Conservation (phyloP, 2,797 vertebrate species). For the Cheirogaleus major region DNA sequence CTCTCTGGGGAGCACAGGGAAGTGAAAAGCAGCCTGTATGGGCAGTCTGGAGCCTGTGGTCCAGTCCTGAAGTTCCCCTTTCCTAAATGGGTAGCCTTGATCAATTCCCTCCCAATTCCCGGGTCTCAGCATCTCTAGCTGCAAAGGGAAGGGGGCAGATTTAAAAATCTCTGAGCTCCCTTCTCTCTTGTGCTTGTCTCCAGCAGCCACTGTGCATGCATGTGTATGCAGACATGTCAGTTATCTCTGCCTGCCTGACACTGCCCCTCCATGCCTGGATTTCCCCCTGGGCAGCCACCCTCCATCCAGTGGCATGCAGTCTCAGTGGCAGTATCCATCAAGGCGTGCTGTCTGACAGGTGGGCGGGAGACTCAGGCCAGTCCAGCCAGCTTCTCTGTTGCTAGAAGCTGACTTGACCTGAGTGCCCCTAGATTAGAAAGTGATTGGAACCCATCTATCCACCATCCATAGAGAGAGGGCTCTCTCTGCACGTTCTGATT, state of each 20-base stretch:
- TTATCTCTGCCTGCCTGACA: not conserved
- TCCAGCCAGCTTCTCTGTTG: not conserved
- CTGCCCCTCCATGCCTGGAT: accelerated
- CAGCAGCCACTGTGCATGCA: accelerated
- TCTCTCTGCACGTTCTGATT: no score
- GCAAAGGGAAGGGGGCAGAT: not conserved
- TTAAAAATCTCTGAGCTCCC: not conserved
- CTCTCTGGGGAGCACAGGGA: not conserved
- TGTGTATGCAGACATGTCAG: not conserved
- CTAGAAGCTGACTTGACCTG: not conserved
- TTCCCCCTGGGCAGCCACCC: not conserved
- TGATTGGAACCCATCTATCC: not conserved
- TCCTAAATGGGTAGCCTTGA: not conserved
- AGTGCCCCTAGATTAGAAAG: not conserved
- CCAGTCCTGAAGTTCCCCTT: not conserved
- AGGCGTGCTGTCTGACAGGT: not conserved
- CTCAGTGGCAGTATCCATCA: not conserved
- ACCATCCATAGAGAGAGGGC: not conserved
- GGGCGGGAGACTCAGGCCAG: not conserved
- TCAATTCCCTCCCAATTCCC: not conserved
- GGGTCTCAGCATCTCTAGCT: not conserved
- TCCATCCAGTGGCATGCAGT: no score
- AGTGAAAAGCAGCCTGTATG: not conserved
- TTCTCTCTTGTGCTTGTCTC: not conserved
- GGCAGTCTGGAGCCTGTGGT: not conserved